Evolutionary conservation across 1,140 invertebrate genomes (phyloP).

Genomic region (Apis laboriosa): DNA sequence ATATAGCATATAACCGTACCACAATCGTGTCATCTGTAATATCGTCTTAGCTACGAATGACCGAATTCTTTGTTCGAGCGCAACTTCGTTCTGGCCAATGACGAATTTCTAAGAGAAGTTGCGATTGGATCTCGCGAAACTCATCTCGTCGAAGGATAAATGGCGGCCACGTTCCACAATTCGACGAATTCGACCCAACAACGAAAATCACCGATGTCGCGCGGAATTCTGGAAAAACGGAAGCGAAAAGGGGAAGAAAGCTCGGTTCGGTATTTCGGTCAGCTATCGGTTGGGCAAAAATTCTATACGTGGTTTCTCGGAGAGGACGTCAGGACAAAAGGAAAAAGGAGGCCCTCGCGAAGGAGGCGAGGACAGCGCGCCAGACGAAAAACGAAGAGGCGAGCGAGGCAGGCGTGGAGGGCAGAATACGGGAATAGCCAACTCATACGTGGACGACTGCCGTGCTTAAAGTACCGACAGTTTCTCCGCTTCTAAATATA

Average conservation of each 20-base stretch:
- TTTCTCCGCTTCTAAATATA: constrained; percentile 68
- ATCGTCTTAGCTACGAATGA: constrained; percentile 47
- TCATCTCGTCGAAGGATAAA: too few species aligned
- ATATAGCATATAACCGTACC: constrained; percentile 11
- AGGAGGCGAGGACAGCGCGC: constrained; percentile 32
- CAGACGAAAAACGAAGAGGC: constrained; percentile 60
- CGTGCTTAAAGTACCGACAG: constrained; percentile 32
- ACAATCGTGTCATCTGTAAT: constrained; percentile 32
- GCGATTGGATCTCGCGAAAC: background rate
- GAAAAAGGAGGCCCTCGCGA: constrained; percentile 20
- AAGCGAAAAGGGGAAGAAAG: too few species aligned
- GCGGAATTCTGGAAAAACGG: too few species aligned
- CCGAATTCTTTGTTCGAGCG: constrained; percentile 49
- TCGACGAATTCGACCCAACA: background rate
- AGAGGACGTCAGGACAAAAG: constrained; percentile 40
- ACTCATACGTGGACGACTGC: constrained; percentile 50
- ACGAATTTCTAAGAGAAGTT: constrained; percentile 46
- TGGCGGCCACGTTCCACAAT: background rate
- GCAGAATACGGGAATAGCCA: constrained; percentile 61
- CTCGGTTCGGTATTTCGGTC: background rate
- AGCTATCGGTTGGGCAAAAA: background rate
- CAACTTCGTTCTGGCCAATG: constrained; percentile 45
- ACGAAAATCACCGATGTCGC: too few species aligned
- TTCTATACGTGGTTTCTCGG: constrained; percentile 24
- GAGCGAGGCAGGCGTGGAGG: constrained; percentile 20